Conservation (phyloP, 2,888 invertebrate species). For the Ashinkailepas kermadecensis region DNA sequence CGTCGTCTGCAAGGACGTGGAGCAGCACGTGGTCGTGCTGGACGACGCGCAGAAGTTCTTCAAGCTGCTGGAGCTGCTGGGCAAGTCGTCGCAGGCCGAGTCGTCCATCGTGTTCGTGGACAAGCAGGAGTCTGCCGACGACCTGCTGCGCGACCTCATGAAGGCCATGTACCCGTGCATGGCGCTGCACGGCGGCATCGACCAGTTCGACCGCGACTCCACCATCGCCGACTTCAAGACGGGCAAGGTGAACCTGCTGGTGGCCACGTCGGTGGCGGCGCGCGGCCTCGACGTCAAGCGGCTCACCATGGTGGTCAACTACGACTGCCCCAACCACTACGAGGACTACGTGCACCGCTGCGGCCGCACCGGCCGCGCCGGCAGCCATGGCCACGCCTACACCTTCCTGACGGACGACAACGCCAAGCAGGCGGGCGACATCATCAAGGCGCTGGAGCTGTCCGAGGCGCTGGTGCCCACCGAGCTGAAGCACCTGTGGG, state of each 20-base stretch:
- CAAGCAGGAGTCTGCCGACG: conserved; percentile 95
- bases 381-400: conserved; percentile 85
- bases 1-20: conserved; percentile 95
- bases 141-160: conserved; percentile 85
- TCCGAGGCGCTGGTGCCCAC: conserved; percentile 69
- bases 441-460: conserved; percentile 81
- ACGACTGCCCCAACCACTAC: conserved; percentile 98
- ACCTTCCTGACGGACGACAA: conserved; percentile 96
- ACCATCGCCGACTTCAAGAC: conserved; percentile 96
- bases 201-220: conserved; percentile 97
- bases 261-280: conserved; percentile 96
- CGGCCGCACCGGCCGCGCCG: conserved; percentile 62
- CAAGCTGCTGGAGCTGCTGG: conserved; percentile 94
- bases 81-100: conserved; percentile 83
- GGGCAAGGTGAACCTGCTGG: conserved; percentile 81
- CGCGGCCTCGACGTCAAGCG: conserved; percentile 98
- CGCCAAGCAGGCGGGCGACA: conserved; percentile 85
- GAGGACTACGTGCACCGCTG: conserved; percentile 99
- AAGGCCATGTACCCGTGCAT: conserved; percentile 93
- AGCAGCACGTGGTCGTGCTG: conserved; percentile 79
- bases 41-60: conserved; percentile 97
- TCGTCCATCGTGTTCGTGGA: conserved; percentile 96
- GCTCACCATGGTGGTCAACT: conserved; percentile 93
- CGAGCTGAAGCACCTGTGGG: conserved; percentile 72
- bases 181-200: conserved; percentile 97